Evolutionary conservation across 2,888 invertebrate genomes (phyloP).

Genomic region (Lagria hirta): DNA sequence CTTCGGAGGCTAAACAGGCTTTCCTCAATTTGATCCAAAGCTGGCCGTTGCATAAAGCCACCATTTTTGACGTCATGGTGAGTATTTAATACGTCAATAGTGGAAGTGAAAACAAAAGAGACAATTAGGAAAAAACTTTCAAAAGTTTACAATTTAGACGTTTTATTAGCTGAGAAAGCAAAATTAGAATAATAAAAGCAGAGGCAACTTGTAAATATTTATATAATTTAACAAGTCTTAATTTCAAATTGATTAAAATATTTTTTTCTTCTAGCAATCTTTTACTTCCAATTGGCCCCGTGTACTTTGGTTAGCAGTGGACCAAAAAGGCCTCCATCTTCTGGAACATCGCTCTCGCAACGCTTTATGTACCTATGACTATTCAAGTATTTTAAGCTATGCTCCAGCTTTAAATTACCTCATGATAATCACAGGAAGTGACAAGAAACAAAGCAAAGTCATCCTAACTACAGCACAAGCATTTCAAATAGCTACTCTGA

Average conservation of each 20-base stretch:
- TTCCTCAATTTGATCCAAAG: slow-evolving; percentile 90
- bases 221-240: slow-evolving; percentile 5
- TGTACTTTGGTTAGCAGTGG: slow-evolving; percentile 88
- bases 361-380: slow-evolving; percentile 89
- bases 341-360: slow-evolving; percentile 86
- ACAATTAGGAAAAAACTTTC: too few relatives aligned
- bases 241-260: slow-evolving; percentile 1
- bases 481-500: slow-evolving; percentile 89
- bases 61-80: slow-evolving; percentile 93
- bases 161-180: too few relatives aligned
- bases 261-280: slow-evolving; percentile 70
- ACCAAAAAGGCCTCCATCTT: slow-evolving; percentile 88
- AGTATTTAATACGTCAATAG: slow-evolving; percentile 1
- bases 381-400: slow-evolving; percentile 84
- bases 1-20: slow-evolving; percentile 86
- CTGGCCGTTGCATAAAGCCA: slow-evolving; percentile 91
- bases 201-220: too few relatives aligned
- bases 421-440: slow-evolving; percentile 90
- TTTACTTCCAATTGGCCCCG: slow-evolving; percentile 96
- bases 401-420: slow-evolving; percentile 90
- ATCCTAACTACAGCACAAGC: slow-evolving; percentile 92
- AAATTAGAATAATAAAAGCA: too few relatives aligned
- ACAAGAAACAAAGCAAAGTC: slow-evolving; percentile 87
- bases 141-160: too few relatives aligned
- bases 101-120: too few relatives aligned